Evolutionary conservation across 2,888 invertebrate species (phyloP), one percentile per base, ranked within the genome.

Genomic region (Tachina fera): DNA sequence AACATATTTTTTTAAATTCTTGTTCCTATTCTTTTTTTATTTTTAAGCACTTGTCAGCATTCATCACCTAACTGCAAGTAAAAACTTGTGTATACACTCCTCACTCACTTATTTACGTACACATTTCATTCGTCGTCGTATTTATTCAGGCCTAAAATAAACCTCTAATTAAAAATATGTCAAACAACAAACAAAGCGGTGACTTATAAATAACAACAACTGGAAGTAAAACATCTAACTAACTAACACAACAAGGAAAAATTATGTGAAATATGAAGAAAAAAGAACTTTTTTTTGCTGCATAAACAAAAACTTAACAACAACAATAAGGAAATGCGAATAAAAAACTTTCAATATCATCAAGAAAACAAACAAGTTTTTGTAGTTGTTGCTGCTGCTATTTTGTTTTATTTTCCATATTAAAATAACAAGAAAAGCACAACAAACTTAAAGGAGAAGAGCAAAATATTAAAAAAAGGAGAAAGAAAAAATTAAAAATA

Each of bases 111-210:
- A 22, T 31, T 31, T 22, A 11, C 51, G 9, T 14, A 51, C 11
- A 58, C 56, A 19, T 41, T 53, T 61, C 9, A 49, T 41, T 68
- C 39, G 16, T 67, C 19, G 47, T 60, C 11, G 41, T 74, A 72
- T 43, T 74, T 76, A 41, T 47, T 70, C 56, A 65, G 70, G 79
- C 74, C 68, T 70, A 78, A 77, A 85, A 81, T 81, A 82, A 81
- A 85, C 70, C 82, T 82, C 82, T 85, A 85, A 85, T 85, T 85
- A 85, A 85, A 82, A 77, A 81, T 63, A 72, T 81, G 81, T 81
- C 85, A 85, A 78, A 85, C 74, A 71, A 60, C 56, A 77, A 80
- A 80, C 67, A 74, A 77, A 78, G 70, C 77, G 74, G 74, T 79
- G 78, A 75, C 85, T 82, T 74, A 74, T 45, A 61, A 45, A 61